Evolutionary conservation across 2,888 invertebrate genomes (phyloP).

Genomic region (Frankliniella fusca): DNA sequence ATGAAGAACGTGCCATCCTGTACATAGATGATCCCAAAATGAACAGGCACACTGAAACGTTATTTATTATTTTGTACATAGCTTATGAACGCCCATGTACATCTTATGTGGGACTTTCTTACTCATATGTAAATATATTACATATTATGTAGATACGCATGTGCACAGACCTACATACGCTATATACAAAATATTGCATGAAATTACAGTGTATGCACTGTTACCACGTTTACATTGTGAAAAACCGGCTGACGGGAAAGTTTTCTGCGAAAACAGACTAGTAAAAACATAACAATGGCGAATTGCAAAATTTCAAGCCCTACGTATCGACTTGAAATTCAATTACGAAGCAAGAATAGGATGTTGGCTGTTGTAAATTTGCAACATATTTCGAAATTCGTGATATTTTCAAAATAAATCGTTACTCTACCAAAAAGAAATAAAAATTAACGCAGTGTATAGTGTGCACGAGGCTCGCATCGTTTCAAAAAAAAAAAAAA

Average conservation of each 20-base stretch:
- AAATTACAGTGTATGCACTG: neutral
- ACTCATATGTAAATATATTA: neutral
- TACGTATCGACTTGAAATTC: neutral
- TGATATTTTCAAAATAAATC: neutral
- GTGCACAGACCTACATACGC: neutral
- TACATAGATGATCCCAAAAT: too few relatives aligned
- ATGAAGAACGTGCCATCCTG: too few relatives aligned
- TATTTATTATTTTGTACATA: too few relatives aligned
- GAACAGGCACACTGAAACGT: too few relatives aligned
- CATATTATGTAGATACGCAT: neutral
- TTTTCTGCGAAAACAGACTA: neutral
- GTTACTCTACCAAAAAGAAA: neutral
- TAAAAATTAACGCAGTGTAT: neutral
- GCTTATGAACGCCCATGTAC: too few relatives aligned
- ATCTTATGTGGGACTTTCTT: too few relatives aligned
- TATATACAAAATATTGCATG: too few relatives aligned
- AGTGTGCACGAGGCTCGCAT: neutral
- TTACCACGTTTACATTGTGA: neutral
- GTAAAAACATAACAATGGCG: neutral
- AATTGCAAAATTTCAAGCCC: neutral
- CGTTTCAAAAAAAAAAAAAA: neutral
- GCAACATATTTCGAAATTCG: neutral
- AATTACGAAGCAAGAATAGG: too few relatives aligned
- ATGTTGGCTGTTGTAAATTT: neutral
- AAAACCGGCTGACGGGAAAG: too few relatives aligned